Conservation (phyloP, 2,888 invertebrate genomes). For the Carterocephalus palaemon region DNA sequence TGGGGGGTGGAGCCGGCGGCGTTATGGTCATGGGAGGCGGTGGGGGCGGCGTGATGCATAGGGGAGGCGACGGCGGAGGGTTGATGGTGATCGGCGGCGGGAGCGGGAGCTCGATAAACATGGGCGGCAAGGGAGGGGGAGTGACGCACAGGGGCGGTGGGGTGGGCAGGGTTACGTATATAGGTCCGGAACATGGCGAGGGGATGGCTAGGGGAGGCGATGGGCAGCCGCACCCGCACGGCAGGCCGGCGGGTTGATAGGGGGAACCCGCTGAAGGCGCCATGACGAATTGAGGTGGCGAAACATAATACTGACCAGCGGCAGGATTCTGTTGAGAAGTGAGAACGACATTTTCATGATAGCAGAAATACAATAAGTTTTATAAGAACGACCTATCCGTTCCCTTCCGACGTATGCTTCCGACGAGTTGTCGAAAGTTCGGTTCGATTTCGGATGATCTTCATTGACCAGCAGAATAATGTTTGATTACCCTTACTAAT, state of each 20-base stretch:
- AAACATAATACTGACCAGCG: conserved; percentile 55
- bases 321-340: conserved; percentile 49
- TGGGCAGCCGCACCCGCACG: conserved; percentile 33
- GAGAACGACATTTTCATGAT: too few relatives aligned
- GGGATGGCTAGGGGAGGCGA: conserved; percentile 39
- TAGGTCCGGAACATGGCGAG: conserved; percentile 45
- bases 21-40: conserved; percentile 36
- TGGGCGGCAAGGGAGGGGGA: conserved; percentile 55
- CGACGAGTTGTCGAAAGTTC: too few relatives aligned
- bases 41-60: conserved; percentile 51
- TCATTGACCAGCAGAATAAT: too few relatives aligned
- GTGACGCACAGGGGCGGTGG: conserved; percentile 54
- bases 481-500: too few relatives aligned
- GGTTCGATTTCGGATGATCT: too few relatives aligned
- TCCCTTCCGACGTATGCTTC: too few relatives aligned
- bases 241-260: conserved; percentile 28
- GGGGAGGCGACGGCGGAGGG: conserved; percentile 52
- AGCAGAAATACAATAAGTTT: too few relatives aligned
- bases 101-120: conserved; percentile 50
- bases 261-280: conserved; percentile 28
- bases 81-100: conserved; percentile 57
- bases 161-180: conserved; percentile 56
- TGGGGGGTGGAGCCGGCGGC: conserved; percentile 46
- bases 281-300: conserved; percentile 32
- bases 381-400: too few relatives aligned